Evolutionary conservation across 2,113 vertebrate genomes (phyloP).

Genomic region (Cryptoleucopteryx plumbea): DNA sequence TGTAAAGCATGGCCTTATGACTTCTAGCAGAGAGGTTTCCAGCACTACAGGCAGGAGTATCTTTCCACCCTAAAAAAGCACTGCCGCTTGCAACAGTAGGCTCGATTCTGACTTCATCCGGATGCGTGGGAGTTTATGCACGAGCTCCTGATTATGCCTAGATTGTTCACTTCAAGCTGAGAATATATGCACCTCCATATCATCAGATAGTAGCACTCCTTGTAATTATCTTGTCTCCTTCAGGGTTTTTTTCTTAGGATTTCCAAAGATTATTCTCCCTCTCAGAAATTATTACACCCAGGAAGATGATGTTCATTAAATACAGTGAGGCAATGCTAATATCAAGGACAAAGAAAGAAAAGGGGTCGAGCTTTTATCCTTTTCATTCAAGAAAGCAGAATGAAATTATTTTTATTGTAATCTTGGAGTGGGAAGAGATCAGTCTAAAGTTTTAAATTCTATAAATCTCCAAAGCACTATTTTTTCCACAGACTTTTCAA

Average conservation of each 20-base stretch:
- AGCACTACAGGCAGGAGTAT: neutral
- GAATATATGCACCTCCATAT: neutral
- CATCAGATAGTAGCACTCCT: neutral
- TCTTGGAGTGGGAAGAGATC: neutral
- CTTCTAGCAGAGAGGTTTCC: neutral
- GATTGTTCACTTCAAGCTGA: neutral
- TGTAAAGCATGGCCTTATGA: neutral
- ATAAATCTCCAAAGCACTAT: neutral
- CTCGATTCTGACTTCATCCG: neutral
- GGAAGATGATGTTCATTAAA: slow-evolving; percentile 24
- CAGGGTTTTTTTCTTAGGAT: neutral
- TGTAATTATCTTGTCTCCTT: slow-evolving; percentile 44
- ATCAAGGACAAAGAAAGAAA: slow-evolving; percentile 19
- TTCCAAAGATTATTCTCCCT: slow-evolving; percentile 5
- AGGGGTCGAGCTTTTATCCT: neutral
- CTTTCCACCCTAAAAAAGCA: neutral
- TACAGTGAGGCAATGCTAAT: neutral
- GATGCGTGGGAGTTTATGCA: neutral
- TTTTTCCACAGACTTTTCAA: neutral
- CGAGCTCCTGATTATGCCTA: neutral
- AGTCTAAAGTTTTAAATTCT: neutral
- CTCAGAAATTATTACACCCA: slow-evolving; percentile 2
- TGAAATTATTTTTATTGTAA: neutral
- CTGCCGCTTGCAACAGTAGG: neutral
- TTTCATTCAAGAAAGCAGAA: slow-evolving; percentile 9